Conservation (phyloP, 2,113 vertebrate genomes). For the Tetrax tetrax region DNA sequence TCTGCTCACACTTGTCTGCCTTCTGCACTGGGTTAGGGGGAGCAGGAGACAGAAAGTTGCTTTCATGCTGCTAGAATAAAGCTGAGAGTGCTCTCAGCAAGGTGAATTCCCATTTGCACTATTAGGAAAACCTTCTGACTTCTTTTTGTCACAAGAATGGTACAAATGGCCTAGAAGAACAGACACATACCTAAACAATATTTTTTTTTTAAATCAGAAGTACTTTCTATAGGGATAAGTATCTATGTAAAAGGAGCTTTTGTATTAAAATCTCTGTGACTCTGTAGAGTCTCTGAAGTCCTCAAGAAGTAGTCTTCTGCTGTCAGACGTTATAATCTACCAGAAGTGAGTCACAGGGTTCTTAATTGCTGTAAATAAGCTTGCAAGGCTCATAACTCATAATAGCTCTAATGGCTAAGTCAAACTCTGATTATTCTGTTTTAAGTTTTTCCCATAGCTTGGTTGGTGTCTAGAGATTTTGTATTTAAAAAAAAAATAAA, state of each 20-base stretch:
- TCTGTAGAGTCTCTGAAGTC: not conserved
- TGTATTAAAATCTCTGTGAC: not conserved
- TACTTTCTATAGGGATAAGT: not conserved
- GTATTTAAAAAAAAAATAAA: not conserved
- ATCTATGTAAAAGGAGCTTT: not conserved
- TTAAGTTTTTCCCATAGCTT: not conserved
- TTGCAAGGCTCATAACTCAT: not conserved
- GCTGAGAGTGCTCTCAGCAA: not conserved
- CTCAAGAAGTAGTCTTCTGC: not conserved
- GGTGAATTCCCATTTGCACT: not conserved
- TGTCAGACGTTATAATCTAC: not conserved
- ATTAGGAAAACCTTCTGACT: not conserved
- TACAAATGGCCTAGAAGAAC: not conserved
- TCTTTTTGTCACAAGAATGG: not conserved
- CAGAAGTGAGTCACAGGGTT: not conserved
- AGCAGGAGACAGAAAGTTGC: not conserved
- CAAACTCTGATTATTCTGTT: not conserved
- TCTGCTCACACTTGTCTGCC: not conserved
- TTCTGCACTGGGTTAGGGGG: not conserved
- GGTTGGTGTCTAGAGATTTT: not conserved
- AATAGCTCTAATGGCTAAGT: not conserved
- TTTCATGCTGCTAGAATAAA: not conserved
- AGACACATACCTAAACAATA: not conserved
- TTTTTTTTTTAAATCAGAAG: not conserved
- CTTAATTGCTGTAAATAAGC: conserved; percentile 23